Conservation (phyloP, 2,113 vertebrate species). For the Hipposideros armiger region DNA sequence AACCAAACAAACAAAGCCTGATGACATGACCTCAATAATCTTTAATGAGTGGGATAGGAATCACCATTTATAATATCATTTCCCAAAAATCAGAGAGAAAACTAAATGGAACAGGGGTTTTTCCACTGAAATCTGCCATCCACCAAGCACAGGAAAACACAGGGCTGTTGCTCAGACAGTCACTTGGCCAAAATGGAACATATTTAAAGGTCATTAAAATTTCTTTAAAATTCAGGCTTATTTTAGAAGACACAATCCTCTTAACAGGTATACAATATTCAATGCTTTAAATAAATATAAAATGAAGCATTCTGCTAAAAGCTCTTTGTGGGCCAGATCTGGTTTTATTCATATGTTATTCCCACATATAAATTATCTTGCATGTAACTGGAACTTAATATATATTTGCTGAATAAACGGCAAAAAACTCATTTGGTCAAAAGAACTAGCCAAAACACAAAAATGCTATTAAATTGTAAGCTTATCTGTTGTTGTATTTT, state of each 20-base stretch:
- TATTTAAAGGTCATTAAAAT: neutral
- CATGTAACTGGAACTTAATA: neutral
- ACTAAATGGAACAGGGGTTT: neutral
- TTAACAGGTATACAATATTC: neutral
- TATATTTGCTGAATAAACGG: neutral
- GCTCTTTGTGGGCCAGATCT: neutral
- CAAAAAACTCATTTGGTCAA: neutral
- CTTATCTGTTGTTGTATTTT: neutral
- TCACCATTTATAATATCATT: neutral
- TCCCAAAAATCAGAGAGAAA: neutral
- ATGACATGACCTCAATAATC: neutral
- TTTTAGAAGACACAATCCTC: slow-evolving; percentile 25
- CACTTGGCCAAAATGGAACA: neutral
- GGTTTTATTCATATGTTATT: neutral
- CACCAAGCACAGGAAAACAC: neutral
- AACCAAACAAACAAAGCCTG: neutral
- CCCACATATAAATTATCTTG: neutral
- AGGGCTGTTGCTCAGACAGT: neutral
- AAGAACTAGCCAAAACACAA: neutral
- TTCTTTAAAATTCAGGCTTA: neutral
- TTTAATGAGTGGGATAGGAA: neutral
- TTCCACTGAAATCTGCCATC: neutral
- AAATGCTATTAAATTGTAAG: slow-evolving; percentile 29
- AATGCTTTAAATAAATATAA: slow-evolving; percentile 8
- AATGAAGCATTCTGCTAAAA: neutral